Evolutionary conservation across 2,888 invertebrate genomes (phyloP).

Genomic region (Koerneria pararmatus): DNA sequence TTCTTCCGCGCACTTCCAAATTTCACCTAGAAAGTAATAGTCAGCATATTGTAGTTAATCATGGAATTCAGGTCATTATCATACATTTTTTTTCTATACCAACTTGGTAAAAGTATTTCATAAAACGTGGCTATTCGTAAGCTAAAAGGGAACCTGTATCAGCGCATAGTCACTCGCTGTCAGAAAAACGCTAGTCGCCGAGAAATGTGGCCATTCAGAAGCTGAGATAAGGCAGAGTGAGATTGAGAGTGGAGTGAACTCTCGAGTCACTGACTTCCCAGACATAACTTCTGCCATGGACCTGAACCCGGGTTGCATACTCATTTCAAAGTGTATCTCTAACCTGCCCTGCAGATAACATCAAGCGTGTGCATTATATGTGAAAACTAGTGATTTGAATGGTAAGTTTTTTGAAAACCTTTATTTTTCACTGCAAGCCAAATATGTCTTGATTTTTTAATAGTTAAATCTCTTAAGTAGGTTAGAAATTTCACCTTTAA

Average conservation of each 20-base stretch:
- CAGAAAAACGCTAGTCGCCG: slow-evolving; percentile 32
- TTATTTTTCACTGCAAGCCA: too few relatives aligned
- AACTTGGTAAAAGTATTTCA: slow-evolving; percentile 24
- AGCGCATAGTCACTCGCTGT: slow-evolving; percentile 33
- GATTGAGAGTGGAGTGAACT: slow-evolving; percentile 4
- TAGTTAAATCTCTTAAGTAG: too few relatives aligned
- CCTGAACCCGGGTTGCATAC: too few relatives aligned
- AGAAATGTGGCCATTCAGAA: slow-evolving; percentile 35
- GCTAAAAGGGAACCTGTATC: slow-evolving; percentile 26
- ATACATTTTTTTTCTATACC: slow-evolving; percentile 17
- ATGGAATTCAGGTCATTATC: not conserved
- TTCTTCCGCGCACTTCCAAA: not conserved
- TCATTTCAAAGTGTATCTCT: too few relatives aligned
- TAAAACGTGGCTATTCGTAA: slow-evolving; percentile 3
- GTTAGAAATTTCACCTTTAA: too few relatives aligned
- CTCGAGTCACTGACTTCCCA: too few relatives aligned
- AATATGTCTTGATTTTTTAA: too few relatives aligned
- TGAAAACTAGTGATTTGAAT: too few relatives aligned
- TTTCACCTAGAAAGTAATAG: not conserved
- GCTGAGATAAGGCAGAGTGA: slow-evolving; percentile 31
- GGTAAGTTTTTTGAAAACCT: too few relatives aligned
- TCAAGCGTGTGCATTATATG: too few relatives aligned
- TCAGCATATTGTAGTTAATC: not conserved
- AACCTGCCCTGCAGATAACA: too few relatives aligned
- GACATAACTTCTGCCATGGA: too few relatives aligned